These are phyloP conservation scores for Odontocerum albicorne DNA, from an alignment of 2,888 invertebrate genomes.

Conservation along the genomic window DNA sequence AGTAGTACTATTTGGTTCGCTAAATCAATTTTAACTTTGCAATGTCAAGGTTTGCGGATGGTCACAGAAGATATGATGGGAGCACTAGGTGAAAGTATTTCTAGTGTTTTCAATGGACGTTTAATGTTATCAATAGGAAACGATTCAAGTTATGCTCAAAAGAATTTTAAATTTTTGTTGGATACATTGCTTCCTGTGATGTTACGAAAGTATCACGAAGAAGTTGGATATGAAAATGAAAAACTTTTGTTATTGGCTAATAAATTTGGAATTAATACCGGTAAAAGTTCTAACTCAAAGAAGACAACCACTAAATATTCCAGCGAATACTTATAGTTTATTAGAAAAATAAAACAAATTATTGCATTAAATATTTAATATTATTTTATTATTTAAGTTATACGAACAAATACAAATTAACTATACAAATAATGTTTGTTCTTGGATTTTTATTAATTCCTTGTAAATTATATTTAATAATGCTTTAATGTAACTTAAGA, in stretches of 20 bases:
- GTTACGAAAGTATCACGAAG: constrained; percentile 63
- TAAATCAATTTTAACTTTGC: constrained; percentile 70
- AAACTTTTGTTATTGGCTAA: constrained; percentile 55
- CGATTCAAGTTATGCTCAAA: constrained; percentile 55
- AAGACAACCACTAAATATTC: constrained; percentile 64
- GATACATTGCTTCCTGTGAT: constrained; percentile 65
- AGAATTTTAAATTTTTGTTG: constrained; percentile 72
- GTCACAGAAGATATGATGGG: constrained; percentile 74
- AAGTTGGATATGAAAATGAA: constrained; percentile 61
- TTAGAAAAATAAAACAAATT: neutral
- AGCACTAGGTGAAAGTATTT: constrained; percentile 71
- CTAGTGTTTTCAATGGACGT: constrained; percentile 74
- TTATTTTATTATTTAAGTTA: too few species aligned
- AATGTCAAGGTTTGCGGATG: constrained; percentile 76
- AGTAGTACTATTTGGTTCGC: constrained; percentile 80
- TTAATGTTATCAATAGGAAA: constrained; percentile 58
- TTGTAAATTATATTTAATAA: too few species aligned
- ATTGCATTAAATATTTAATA: too few species aligned
- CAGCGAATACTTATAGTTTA: constrained; percentile 64
- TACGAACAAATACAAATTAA: too few species aligned
- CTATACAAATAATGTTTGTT: too few species aligned
- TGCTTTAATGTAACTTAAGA: too few species aligned
- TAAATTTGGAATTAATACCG: constrained; percentile 57
- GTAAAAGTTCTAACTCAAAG: constrained; percentile 57
- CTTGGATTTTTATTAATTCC: too few species aligned